Evolutionary conservation across 1,140 invertebrate genomes (phyloP).

Genomic region (Mylabris phalerata): DNA sequence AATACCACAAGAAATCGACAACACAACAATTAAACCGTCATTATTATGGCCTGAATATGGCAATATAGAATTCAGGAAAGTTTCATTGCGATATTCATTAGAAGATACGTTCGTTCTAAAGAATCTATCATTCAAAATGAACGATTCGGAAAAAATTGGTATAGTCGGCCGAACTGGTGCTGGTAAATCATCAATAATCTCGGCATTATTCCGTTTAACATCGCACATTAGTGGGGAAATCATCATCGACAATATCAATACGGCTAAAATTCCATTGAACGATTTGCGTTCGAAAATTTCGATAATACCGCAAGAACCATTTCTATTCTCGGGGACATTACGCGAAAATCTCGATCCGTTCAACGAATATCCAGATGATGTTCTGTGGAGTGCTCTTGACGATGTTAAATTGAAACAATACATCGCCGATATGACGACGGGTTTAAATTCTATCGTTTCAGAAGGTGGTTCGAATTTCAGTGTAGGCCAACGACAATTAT

Average conservation of each 20-base stretch:
- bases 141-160: constrained; percentile 60
- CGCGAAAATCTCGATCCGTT: constrained; percentile 84
- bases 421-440: constrained; percentile 44
- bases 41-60: constrained; percentile 67
- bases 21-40: constrained; percentile 54
- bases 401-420: constrained; percentile 46
- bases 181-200: constrained; percentile 76
- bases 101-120: constrained; percentile 47
- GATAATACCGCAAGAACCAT: constrained; percentile 80
- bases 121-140: constrained; percentile 47
- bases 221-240: constrained; percentile 57
- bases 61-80: constrained; percentile 56
- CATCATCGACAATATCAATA: constrained; percentile 64
- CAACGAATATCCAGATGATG: constrained; percentile 56
- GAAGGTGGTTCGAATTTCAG: constrained; percentile 50
- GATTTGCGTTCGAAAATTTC: constrained; percentile 66
- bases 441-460: constrained; percentile 50
- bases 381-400: constrained; percentile 60
- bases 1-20: constrained; percentile 65
- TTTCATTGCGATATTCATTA: constrained; percentile 45
- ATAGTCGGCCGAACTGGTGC: constrained; percentile 72
- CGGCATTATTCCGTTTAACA: constrained; percentile 63
- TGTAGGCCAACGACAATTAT: constrained; percentile 53
- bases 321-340: constrained; percentile 71
- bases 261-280: constrained; percentile 55